These are phyloP conservation scores for Oncopeltus fasciatus DNA, from an alignment of 1,140 invertebrate genomes.

Conservation along the genomic window DNA sequence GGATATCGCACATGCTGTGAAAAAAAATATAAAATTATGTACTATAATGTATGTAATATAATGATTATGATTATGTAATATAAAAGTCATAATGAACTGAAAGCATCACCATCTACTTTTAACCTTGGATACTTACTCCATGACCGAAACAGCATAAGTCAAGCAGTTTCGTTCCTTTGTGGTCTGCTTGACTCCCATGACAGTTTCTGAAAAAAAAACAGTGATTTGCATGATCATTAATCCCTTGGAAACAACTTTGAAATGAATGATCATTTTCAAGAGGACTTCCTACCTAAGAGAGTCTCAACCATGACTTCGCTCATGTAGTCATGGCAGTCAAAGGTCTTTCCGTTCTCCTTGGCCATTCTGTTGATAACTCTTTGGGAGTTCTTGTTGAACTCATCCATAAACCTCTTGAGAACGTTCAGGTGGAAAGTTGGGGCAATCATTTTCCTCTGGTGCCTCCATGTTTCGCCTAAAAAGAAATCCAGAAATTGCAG, in stretches of 20 bases:
- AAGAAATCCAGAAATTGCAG: background rate
- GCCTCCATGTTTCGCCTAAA: constrained; percentile 59
- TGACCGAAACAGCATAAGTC: constrained; percentile 69
- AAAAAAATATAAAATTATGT: background rate
- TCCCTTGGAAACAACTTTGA: background rate
- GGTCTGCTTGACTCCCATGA: constrained; percentile 56
- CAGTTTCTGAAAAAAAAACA: constrained; percentile 44
- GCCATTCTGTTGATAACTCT: constrained; percentile 45
- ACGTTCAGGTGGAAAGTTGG: constrained; percentile 73
- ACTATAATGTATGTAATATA: background rate
- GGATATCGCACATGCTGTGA: constrained; percentile 56
- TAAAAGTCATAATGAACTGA: no score
- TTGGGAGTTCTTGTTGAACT: constrained; percentile 60
- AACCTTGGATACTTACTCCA: constrained; percentile 56
- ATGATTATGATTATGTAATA: no score
- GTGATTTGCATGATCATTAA: no score
- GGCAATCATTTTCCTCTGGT: constrained; percentile 64
- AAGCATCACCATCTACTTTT: no score
- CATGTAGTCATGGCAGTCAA: constrained; percentile 71
- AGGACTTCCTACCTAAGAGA: constrained; percentile 39
- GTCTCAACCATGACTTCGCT: constrained; percentile 70
- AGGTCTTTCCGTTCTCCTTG: constrained; percentile 45
- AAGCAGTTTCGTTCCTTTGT: constrained; percentile 59
- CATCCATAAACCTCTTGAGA: constrained; percentile 63
- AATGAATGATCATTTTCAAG: background rate